phyloP scores from a whole-genome alignment of 2,113 vertebrate genomes.

The Speoplatyrhinus poulsoni region DNA sequence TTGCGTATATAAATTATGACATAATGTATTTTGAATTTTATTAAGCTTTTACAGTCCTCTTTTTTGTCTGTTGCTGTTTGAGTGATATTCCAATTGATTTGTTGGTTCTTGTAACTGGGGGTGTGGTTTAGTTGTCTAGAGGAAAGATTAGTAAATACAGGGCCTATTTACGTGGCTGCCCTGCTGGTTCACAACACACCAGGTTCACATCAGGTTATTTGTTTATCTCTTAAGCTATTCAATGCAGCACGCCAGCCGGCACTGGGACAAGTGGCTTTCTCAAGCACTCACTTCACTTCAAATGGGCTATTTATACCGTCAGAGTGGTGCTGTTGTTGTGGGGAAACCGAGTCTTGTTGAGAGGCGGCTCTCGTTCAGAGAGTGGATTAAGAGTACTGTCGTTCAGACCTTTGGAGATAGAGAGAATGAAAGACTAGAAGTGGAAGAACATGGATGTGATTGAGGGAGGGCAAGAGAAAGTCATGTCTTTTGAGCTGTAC shows the following conservation, averaged over 20 bases:
- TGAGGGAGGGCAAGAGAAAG: conserved; percentile 20
- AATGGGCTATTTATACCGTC: conserved; percentile 13
- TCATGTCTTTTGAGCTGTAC: conserved; percentile 1
- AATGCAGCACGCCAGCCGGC: conserved; percentile 3
- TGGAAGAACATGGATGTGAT: too few species aligned
- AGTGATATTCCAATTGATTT: too few species aligned
- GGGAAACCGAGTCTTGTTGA: conserved; percentile 28
- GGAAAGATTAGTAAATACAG: too few species aligned
- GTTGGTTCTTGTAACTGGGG: too few species aligned
- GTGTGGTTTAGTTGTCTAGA: too few species aligned
- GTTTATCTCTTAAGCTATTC: conserved; percentile 7
- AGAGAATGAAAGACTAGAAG: background rate
- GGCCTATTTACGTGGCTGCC: too few species aligned
- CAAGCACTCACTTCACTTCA: conserved; percentile 19
- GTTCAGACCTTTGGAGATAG: conserved; percentile 21
- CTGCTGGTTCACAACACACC: background rate
- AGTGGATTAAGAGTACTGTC: conserved; percentile 33
- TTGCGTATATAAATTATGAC: too few species aligned
- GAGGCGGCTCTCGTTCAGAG: conserved; percentile 38
- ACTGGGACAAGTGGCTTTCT: conserved; percentile 26
- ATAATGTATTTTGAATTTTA: too few species aligned
- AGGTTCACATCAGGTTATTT: background rate
- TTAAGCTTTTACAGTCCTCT: too few species aligned
- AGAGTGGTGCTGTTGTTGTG: conserved; percentile 17
- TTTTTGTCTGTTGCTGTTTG: too few species aligned